Base-by-base conservation (phyloP, 2,888 invertebrate genomes). In the Dynastes hyllus region DNA sequence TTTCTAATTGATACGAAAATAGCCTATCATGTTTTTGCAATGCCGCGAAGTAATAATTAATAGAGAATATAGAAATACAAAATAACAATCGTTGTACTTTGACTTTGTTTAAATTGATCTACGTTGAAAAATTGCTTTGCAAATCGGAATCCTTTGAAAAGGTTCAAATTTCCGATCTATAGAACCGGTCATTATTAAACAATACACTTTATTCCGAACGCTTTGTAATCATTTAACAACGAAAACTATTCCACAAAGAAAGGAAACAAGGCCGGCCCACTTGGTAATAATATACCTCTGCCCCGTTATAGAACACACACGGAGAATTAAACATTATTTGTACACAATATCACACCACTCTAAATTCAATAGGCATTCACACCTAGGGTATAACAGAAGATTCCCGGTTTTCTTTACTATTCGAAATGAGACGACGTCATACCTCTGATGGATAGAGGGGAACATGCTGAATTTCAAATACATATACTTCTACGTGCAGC, bases 301-400 rank as follows among this genome's bases (percentile, higher is more conserved):
- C 9, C 2, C 61, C 32, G 13, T 40, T 40, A 6, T 27, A 40
- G 9, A 45, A 66, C 65, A 53, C 65, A 11, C 53, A n/a, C 45
- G 45, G 32, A 73, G 82, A 81, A 81, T 80, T 82, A 82, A 79
- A 81, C 79, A 77, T 80, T 82, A 81, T 82, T 82, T 82, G 80
- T 81, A 81, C 70, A 82, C 81, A 81, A 80, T 80, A 77, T 71
- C 80, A 78, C 77, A 80, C 80, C 77, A 81, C 58, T 80, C 71
- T 75, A 80, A 80, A 80, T 79, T 78, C 73, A 78, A 78, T 78
- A 65, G 73, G 58, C 40, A 76, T 76, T 76, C 70, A 76, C 67
- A 53, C 71, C 73, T 65, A 58, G 22, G 8, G 51, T 40, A 61
- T 16, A 75, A 63, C 13, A 61, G 37, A 29, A 61, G 61, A 75